Conservation (phyloP, 2,113 vertebrate species). For the Meleagris gallopavo region DNA sequence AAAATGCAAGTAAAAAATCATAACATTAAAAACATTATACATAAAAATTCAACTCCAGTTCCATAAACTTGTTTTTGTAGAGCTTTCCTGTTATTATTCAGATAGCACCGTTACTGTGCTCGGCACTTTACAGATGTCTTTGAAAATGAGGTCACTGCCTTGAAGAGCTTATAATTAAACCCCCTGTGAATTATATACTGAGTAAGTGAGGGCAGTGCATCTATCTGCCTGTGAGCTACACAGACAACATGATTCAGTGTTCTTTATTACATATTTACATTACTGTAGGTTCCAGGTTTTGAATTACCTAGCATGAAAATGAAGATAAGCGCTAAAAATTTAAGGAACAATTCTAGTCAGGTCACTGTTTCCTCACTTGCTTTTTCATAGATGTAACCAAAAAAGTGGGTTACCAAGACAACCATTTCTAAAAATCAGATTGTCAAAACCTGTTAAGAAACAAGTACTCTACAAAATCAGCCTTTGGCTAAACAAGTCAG, state of each 20-base stretch:
- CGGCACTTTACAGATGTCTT: constrained; percentile 54
- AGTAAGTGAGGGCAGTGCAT: neutral
- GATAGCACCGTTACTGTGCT: neutral
- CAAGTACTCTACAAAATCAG: constrained; percentile 28
- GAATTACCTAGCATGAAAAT: neutral
- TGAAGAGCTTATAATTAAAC: constrained; percentile 58
- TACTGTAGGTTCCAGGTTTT: neutral
- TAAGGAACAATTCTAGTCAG: neutral
- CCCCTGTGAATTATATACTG: constrained; percentile 34
- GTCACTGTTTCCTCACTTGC: neutral
- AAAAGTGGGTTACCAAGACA: constrained; percentile 56
- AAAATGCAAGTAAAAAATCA: neutral
- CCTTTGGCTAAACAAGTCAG: constrained; percentile 10
- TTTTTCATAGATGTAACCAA: constrained; percentile 45
- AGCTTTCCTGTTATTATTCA: neutral
- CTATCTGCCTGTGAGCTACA: neutral
- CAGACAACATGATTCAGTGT: neutral
- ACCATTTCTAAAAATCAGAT: constrained; percentile 36
- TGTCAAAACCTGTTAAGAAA: constrained; percentile 61
- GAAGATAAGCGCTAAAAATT: neutral
- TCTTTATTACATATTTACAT: neutral
- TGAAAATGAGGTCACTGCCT: constrained; percentile 64
- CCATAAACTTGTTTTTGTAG: neutral
- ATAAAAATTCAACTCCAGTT: neutral
- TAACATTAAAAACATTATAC: neutral